Base-by-base conservation (phyloP, 2,113 vertebrate genomes). In the Ellobius talpinus region DNA sequence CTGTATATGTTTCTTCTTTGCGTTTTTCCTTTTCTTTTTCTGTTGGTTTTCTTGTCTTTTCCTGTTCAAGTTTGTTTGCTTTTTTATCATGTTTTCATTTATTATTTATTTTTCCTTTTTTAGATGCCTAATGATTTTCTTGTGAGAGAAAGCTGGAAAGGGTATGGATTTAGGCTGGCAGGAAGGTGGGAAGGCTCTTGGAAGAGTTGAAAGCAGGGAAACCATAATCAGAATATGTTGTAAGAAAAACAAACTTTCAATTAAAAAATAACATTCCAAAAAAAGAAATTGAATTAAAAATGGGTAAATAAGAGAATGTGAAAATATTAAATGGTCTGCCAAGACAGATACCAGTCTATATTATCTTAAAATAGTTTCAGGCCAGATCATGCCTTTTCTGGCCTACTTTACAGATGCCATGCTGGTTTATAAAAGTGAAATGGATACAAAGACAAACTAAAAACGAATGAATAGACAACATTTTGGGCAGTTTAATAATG, bases 391-490 rank as follows among this genome's bases (percentile, higher is more conserved):
- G 50, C 61, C 19, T 12, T 73, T 2, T 72, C 42, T 96, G n/a
- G 33, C 7, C 1, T 50, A 19, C 47, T 93, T 90, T 87, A 78
- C 68, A 29, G 36, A 58, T 68, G 19, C 58, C 36, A 90, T 29
- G 61, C 31, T 87, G 82, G 87, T 42, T 91, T 89, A 70, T 95
- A 70, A 79, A 87, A 81, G 58, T 21, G 50, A 47, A 21, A 92
- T 63, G 23, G 2, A 61, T 73, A 7, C 58, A 87, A 89, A 78
- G 73, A 78, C 42, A 95, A 79, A 29, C 3, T 55, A 85, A 91
- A 95, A 4, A 86, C 50, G 86, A 87, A 93, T 52, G 47, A 76
- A 68, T 24, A 89, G 58, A 82, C 24, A 52, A 29, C 1, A 74
- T 78, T 96, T 91, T 63, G 73, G 26, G 14, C 66, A 82, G 6